phyloP scores from a whole-genome alignment of 2,797 vertebrate species.

The Enteromius radiatus region DNA sequence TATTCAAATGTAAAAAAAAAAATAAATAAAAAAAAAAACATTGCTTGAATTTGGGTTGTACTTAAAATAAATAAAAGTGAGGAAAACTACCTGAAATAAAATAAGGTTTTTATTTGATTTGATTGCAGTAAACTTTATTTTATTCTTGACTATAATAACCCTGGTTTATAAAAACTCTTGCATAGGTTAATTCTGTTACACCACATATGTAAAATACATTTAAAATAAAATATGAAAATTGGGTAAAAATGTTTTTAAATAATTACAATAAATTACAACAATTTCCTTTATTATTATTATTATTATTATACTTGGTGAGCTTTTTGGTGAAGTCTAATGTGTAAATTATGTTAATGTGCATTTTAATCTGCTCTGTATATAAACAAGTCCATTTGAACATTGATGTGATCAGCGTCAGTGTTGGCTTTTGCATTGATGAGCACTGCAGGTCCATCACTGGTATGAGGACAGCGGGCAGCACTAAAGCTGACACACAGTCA shows the following conservation, averaged over 20 bases:
- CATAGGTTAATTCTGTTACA: neutral
- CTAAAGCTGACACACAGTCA: slow-evolving; percentile 55
- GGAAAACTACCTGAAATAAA: neutral
- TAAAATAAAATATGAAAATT: neutral
- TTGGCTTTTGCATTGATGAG: slow-evolving; percentile 38
- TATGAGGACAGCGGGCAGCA: slow-evolving; percentile 65
- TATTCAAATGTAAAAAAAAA: too few relatives aligned
- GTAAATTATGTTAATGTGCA: neutral
- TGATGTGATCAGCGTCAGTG: neutral
- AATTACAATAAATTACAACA: neutral
- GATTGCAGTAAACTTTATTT: neutral
- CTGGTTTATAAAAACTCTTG: neutral
- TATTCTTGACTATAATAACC: neutral
- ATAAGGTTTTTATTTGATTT: neutral
- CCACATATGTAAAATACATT: neutral
- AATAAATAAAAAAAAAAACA: too few relatives aligned
- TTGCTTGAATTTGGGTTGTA: too few relatives aligned
- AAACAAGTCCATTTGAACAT: neutral
- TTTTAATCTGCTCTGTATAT: neutral
- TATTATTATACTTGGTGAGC: neutral
- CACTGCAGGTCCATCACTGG: slow-evolving; percentile 58
- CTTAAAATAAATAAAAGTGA: neutral
- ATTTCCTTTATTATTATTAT: too few relatives aligned
- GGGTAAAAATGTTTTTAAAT: slow-evolving; percentile 5
- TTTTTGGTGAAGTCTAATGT: neutral